A percentile compares a stretch with the other conserved stretches of the same genome.
phyloP scores from a whole-genome alignment of 1,140 invertebrate species.

The Sipha flava region DNA sequence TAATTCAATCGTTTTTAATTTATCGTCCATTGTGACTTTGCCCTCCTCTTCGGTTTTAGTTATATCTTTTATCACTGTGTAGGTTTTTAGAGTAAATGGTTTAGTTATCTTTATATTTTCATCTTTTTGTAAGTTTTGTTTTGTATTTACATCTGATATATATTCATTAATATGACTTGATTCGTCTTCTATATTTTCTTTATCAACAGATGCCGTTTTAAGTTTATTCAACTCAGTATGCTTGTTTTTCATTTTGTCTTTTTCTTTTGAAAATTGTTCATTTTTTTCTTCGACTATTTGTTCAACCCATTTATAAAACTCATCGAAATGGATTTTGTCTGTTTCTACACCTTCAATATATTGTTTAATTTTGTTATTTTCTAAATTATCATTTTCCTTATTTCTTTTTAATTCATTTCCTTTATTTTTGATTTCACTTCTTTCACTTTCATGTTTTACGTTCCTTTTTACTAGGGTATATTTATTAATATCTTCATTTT shows the following conservation, averaged over 20 bases:
- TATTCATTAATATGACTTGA: neutral
- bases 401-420: neutral
- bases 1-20: no score
- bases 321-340: neutral
- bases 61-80: no score
- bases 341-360: neutral
- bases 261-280: neutral
- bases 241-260: neutral
- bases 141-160: neutral
- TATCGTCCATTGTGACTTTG: no score
- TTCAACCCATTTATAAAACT: neutral
- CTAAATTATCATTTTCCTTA: no score
- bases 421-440: neutral
- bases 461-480: neutral
- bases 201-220: neutral
- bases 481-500: neutral
- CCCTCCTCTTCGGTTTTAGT: no score
- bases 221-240: neutral
- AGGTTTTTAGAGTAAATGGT: no score
- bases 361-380: neutral
- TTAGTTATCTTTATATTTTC: neutral
- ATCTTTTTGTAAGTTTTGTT: neutral
- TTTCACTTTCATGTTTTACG: neutral
- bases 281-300: conserved; percentile 5
- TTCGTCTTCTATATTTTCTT: neutral